Base-by-base conservation (phyloP, 2,797 vertebrate genomes). In the Sebastiscus albofasciatus region DNA sequence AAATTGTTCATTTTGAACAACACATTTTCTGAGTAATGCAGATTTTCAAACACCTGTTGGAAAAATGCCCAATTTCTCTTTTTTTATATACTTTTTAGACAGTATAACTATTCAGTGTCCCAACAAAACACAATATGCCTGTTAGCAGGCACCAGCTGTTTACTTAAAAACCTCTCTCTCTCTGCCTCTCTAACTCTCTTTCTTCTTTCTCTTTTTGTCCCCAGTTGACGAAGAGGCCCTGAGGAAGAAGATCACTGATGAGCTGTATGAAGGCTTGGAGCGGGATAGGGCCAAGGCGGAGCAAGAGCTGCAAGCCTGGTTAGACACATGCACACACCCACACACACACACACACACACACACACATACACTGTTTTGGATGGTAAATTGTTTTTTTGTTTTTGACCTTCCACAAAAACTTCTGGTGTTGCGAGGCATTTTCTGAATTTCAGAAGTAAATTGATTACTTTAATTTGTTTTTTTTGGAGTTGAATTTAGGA, bases 171-270 rank as follows among this genome's bases (percentile, higher is more conserved):
- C 20, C 4, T 16, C 7, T 4, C 8, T 49, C 29, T 3, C 8
- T 49, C 29, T 31, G 29, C 36, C 13, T 42, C 36, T 73, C 58
- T 73, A 42, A 70, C 58, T 49, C 2, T 62, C 1, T 66, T 11
- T 58, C 29, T 82, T 26, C 27, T 18, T 60, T 75, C 11, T 70
- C 6, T 78, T 62, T 77, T 27, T 80, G 70, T 80, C 73, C 77
- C 66, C 67, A 99, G 98, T 96, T 90, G 96, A 96, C 88, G 96
- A 98, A 90, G 96, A 98, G 81, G 96, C 97, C 68, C 92, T 99
- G 76, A 97, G 96, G 94, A 97, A 93, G 94, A 97, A 96, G 96
- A 98, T 99, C 85, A 95, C 96, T 5, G 97, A 98, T 83, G 98
- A 99, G 82, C 88, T 98, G 93, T 94, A 96, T 2, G 95, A 97